Evolutionary conservation across 2,797 vertebrate genomes (phyloP).

Genomic region (Thripadectes ignobilis): DNA sequence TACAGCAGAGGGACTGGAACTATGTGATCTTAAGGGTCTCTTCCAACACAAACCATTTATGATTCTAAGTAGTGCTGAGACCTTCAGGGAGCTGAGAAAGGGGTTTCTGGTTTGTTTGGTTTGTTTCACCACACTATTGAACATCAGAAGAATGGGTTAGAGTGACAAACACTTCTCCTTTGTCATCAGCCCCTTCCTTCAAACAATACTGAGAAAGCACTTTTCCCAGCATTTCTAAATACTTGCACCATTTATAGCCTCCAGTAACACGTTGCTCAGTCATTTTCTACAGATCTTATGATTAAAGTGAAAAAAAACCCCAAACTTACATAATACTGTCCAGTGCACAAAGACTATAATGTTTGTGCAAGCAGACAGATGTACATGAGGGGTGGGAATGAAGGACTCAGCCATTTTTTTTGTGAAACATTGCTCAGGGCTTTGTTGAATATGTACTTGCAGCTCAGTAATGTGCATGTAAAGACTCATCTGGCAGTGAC

Average conservation of each 20-base stretch:
- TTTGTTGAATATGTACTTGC: neutral
- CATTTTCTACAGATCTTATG: neutral
- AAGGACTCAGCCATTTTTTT: neutral
- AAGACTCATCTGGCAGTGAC: neutral
- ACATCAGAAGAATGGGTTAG: neutral
- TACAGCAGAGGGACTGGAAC: fast-evolving
- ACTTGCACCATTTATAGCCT: neutral
- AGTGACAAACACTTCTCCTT: neutral
- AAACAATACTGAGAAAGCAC: neutral
- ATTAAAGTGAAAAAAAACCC: neutral
- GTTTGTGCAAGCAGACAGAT: neutral
- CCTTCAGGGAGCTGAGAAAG: neutral
- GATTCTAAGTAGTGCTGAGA: neutral
- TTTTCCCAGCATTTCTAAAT: neutral
- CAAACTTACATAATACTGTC: neutral
- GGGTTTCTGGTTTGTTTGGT: neutral
- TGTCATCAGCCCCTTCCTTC: neutral
- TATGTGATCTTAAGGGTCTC: neutral
- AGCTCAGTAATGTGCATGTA: neutral
- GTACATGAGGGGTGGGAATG: neutral
- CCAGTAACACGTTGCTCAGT: neutral
- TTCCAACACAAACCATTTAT: neutral
- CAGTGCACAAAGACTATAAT: neutral
- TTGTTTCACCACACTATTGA: neutral
- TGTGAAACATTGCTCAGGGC: neutral